A percentile compares a stretch with the other conserved stretches of the same genome.
phyloP scores from a whole-genome alignment of 2,888 invertebrate genomes.

The Minunthozetes semirufus region DNA sequence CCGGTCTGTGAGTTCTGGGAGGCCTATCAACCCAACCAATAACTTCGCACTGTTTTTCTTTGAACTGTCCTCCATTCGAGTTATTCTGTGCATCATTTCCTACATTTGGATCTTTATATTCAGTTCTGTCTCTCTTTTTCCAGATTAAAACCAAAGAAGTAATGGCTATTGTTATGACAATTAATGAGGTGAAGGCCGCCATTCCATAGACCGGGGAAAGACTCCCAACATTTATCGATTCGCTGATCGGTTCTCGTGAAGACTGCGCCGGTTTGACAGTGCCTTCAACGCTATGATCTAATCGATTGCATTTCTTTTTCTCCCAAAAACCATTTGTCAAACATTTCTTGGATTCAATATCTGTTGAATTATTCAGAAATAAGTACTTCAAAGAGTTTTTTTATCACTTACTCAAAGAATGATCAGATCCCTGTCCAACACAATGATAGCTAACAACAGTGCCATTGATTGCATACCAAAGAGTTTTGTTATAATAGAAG shows the following conservation, averaged over 20 bases:
- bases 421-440: neutral
- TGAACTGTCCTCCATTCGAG: neutral
- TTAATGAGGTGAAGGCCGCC: neutral
- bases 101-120: neutral
- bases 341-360: neutral
- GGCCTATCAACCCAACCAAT: too few relatives aligned
- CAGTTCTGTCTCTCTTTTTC: neutral
- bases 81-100: neutral
- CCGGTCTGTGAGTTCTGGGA: too few relatives aligned
- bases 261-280: neutral
- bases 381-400: neutral
- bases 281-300: neutral
- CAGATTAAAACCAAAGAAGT: neutral
- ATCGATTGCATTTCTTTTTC: neutral
- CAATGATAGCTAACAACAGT: neutral
- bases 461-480: slow-evolving; percentile 17
- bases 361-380: neutral
- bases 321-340: neutral
- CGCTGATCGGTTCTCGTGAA: neutral
- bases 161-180: neutral
- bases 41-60: too few relatives aligned
- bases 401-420: neutral
- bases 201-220: neutral
- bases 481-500: neutral
- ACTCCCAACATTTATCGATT: neutral